Conservation (phyloP, 2,888 invertebrate genomes). For the Drosophila hawaiiensis region DNA sequence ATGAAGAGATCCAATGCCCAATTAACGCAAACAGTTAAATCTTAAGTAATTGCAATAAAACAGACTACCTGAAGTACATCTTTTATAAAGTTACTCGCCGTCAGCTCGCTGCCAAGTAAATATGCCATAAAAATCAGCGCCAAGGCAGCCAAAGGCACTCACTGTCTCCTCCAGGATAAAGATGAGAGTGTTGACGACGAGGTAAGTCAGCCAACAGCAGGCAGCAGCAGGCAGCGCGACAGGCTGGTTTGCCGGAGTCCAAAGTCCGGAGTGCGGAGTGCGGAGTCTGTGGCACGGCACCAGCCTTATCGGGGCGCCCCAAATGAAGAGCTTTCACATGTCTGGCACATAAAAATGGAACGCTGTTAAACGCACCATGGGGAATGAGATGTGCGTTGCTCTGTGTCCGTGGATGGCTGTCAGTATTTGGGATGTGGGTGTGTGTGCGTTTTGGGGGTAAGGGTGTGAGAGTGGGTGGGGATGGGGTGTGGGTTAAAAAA, state of each 20-base stretch:
- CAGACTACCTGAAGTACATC: slow-evolving; percentile 79
- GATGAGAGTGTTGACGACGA: slow-evolving; percentile 69
- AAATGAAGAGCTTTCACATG: slow-evolving; percentile 80
- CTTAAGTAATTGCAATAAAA: slow-evolving; percentile 81
- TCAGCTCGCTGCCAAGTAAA: slow-evolving; percentile 60
- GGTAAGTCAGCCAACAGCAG: slow-evolving; percentile 69
- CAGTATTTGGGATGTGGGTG: background rate
- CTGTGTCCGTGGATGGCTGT: slow-evolving; percentile 1
- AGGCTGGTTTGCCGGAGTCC: background rate
- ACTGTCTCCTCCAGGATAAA: slow-evolving; percentile 51
- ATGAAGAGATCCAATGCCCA: slow-evolving; percentile 73
- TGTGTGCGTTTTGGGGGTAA: background rate
- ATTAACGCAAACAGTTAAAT: slow-evolving; percentile 79
- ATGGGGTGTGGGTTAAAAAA: slow-evolving; percentile 12
- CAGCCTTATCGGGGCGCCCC: slow-evolving; percentile 54
- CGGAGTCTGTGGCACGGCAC: slow-evolving; percentile 9
- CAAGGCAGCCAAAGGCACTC: slow-evolving; percentile 57
- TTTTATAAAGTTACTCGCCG: slow-evolving; percentile 71
- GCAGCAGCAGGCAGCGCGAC: slow-evolving; percentile 9
- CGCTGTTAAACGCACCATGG: slow-evolving; percentile 79
- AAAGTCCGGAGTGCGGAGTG: background rate
- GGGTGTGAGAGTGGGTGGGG: background rate
- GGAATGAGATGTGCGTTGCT: slow-evolving; percentile 51
- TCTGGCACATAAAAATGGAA: slow-evolving; percentile 80
- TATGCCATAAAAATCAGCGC: slow-evolving; percentile 80